A percentile compares a stretch with the other conserved stretches of the same genome.
phyloP scores from a whole-genome alignment of 2,113 vertebrate species.

The Cranoglanis bouderius region DNA sequence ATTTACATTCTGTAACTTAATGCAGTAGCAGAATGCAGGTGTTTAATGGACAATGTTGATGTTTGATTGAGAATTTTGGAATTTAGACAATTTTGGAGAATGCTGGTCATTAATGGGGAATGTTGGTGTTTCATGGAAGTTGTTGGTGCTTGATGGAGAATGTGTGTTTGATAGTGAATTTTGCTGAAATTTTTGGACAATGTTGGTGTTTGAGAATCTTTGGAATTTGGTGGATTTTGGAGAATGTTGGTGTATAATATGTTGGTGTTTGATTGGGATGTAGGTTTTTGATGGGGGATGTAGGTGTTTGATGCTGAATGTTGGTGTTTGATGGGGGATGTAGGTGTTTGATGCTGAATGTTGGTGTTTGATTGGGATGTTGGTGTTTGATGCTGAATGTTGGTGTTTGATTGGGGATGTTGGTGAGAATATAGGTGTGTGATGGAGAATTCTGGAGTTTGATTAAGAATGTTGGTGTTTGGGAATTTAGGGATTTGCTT shows the following conservation, averaged over 20 bases:
- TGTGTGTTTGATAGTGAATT: not conserved
- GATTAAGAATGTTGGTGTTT: too few species aligned
- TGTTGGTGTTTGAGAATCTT: too few species aligned
- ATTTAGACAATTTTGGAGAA: not conserved
- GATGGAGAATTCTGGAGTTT: too few species aligned
- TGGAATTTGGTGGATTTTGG: not conserved
- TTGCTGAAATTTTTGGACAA: not conserved
- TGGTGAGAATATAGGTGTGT: too few species aligned
- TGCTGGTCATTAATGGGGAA: not conserved
- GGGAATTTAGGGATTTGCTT: too few species aligned
- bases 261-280: not conserved
- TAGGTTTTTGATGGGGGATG: not conserved
- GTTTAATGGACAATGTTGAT: not conserved
- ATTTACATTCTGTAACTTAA: constrained; percentile 1
- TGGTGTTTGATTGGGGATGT: too few species aligned
- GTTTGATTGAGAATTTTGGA: not conserved
- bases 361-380: not conserved
- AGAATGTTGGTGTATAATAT: not conserved
- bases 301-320: not conserved
- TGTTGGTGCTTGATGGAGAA: not conserved
- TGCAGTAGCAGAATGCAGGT: not conserved
- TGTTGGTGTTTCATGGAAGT: not conserved
- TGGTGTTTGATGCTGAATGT: not conserved
- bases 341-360: not conserved
- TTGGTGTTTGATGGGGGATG: not conserved